Evolutionary conservation across 2,113 vertebrate species (phyloP).

Genomic region (Tyto alba): DNA sequence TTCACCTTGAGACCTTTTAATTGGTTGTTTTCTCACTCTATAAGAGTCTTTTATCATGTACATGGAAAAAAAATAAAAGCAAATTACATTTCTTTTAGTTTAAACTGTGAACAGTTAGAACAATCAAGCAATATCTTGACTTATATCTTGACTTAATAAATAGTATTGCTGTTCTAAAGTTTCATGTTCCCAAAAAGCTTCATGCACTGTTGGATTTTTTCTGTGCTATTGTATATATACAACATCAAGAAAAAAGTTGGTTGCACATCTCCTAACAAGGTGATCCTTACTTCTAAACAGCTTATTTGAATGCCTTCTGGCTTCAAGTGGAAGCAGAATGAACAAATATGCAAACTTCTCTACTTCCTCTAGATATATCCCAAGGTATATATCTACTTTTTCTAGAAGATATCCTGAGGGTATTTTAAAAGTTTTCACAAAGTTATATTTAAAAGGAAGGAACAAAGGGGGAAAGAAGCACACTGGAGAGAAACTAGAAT

Average conservation of each 20-base stretch:
- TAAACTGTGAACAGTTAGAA: neutral
- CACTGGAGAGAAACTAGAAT: neutral
- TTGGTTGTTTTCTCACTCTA: neutral
- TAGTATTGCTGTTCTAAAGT: neutral
- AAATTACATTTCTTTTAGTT: neutral
- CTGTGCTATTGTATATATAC: neutral
- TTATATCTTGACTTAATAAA: neutral
- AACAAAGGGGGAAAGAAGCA: neutral
- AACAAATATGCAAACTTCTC: neutral
- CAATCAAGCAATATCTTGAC: neutral
- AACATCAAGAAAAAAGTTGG: neutral
- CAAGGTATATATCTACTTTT: neutral
- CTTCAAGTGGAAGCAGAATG: neutral
- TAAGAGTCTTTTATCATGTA: neutral
- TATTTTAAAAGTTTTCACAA: neutral
- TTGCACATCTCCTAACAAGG: neutral
- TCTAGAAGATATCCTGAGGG: neutral
- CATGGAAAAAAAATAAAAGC: too few species aligned
- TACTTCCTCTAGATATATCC: neutral
- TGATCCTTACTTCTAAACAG: neutral
- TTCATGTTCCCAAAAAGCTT: neutral
- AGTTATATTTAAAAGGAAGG: neutral
- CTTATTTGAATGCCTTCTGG: neutral
- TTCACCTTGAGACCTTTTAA: neutral
- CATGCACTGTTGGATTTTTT: neutral